Evolutionary conservation across 2,113 vertebrate species (phyloP).

Genomic region (Delphinus delphis): DNA sequence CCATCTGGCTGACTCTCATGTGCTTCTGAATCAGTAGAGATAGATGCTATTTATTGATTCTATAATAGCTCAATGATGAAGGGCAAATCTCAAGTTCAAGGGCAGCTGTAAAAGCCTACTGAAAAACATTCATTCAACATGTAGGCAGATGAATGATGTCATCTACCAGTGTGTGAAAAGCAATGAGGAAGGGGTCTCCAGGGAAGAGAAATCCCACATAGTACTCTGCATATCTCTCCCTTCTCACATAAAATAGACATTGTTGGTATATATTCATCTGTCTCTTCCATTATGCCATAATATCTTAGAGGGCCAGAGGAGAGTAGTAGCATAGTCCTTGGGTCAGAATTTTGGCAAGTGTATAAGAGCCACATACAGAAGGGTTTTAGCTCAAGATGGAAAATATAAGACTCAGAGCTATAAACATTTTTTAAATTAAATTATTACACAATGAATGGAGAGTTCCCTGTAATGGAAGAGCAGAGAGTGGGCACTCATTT

Average conservation of each 20-base stretch:
- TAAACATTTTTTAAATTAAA: neutral
- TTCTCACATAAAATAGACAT: neutral
- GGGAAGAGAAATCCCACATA: neutral
- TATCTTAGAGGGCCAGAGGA: neutral
- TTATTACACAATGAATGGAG: neutral
- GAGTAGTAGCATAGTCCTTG: neutral
- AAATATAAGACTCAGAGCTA: neutral
- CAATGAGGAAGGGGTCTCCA: neutral
- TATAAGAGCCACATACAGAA: neutral
- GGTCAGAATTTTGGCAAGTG: neutral
- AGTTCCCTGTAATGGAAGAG: neutral
- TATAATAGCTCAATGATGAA: conserved; percentile 36
- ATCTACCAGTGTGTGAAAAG: neutral
- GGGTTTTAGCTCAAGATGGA: neutral
- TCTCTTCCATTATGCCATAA: neutral
- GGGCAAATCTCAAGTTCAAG: conserved; percentile 15
- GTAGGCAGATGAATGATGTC: neutral
- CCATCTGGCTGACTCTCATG: neutral
- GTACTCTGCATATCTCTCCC: neutral
- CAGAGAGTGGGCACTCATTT: neutral
- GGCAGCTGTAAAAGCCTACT: neutral
- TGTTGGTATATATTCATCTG: neutral
- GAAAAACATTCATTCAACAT: neutral
- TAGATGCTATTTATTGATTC: conserved; percentile 46
- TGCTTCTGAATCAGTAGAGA: conserved; percentile 25